Evolutionary conservation across 2,797 vertebrate genomes (phyloP), one percentile per base, ranked within the genome.

Genomic region (Argya squamiceps): DNA sequence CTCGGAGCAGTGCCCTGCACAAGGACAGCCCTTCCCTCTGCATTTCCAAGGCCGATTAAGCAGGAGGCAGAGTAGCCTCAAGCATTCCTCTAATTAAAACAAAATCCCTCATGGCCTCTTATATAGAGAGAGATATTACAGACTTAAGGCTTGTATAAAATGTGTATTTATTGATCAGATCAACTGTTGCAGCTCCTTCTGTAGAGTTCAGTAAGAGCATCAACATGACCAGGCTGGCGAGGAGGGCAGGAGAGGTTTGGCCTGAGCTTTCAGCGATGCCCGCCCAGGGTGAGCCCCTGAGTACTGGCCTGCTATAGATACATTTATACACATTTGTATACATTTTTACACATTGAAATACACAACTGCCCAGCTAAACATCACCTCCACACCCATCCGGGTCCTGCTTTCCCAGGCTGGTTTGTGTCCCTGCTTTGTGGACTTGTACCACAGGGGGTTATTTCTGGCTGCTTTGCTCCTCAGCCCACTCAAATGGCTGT

Each of bases 1-100:
- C 3, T 30, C 1, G 1, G 80, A 80, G 81, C 64, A 39, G 58
- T 10, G 59, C 73, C 67, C 63, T 16, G 64, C 4, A 1, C 17
- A 37, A 41, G 52, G 74, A 62, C 87, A 47, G 10, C 71, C 46
- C 50, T 83, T 59, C 80, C 30, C 3, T 0, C 76, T 8, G 10
- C 3, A 6, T 59, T 74, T 87, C 78, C 37, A 47, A 19, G 41
- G 82, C 78, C 16, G 13, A 80, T 90, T 34, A 92, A 92, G 53
- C 12, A 0, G 44, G 29, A 81, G 84, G 74, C 77, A 91, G 71
- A 52, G 75, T 41, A 91, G 76, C 79, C 65, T 89, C 63, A 67
- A 95, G 92, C 88, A 47, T 64, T 64, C 69, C 50, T 92, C 71
- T 95, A 95, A 96, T 96, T 94, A 95, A 97, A 95, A 83, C 60